These are phyloP conservation scores for Gouania willdenowi DNA, from an alignment of 2,797 vertebrate species.

Conservation along the genomic window DNA sequence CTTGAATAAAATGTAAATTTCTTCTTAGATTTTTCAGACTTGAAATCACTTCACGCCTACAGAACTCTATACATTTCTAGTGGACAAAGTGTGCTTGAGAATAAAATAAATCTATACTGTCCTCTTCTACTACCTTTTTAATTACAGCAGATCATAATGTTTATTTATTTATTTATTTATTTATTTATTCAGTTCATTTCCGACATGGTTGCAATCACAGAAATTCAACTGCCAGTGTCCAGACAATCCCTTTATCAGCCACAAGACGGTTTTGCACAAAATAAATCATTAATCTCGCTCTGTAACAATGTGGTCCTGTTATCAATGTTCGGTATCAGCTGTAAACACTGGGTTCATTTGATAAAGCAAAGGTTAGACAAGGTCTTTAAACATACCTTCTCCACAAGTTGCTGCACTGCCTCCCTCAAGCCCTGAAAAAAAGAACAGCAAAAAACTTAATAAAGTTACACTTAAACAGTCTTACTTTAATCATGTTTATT, in stretches of 20 bases:
- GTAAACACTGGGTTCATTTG: neutral
- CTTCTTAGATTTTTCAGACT: too few species aligned
- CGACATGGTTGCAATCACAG: too few species aligned
- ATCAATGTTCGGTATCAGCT: neutral
- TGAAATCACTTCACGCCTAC: too few species aligned
- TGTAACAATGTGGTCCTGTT: neutral
- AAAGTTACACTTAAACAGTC: slow-evolving; percentile 27
- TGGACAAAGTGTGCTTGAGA: too few species aligned
- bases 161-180: too few species aligned
- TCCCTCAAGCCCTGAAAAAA: slow-evolving; percentile 75
- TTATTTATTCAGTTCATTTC: too few species aligned
- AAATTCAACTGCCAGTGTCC: too few species aligned
- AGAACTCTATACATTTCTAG: too few species aligned
- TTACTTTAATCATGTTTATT: slow-evolving; percentile 30
- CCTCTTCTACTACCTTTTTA: too few species aligned
- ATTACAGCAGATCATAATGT: slow-evolving; percentile 26
- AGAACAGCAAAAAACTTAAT: slow-evolving; percentile 33
- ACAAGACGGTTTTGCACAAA: slow-evolving; percentile 49
- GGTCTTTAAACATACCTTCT: slow-evolving; percentile 59
- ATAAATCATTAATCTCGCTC: neutral
- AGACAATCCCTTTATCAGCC: slow-evolving; percentile 15
- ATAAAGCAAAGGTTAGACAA: neutral
- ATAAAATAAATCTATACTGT: too few species aligned
- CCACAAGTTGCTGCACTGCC: slow-evolving; percentile 74
- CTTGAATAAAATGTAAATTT: too few species aligned